These are phyloP conservation scores for Eucriotettix oculatus DNA, from an alignment of 2,888 invertebrate species.

Conservation along the genomic window DNA sequence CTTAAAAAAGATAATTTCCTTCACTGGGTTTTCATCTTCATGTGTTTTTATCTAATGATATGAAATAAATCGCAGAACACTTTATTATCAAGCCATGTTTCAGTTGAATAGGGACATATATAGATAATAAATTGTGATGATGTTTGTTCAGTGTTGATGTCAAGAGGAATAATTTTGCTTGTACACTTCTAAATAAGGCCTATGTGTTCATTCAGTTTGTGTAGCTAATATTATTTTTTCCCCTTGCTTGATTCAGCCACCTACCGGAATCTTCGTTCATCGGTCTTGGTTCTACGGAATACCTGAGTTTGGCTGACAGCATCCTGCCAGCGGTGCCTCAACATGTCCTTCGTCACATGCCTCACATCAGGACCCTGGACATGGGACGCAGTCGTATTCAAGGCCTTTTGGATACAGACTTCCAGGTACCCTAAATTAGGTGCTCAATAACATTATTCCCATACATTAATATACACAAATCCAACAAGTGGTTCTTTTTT, in stretches of 20 bases:
- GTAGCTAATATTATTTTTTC: background rate
- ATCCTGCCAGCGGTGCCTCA: conserved; percentile 52
- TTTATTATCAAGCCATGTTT: too few relatives aligned
- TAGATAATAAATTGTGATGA: too few relatives aligned
- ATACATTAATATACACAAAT: too few relatives aligned
- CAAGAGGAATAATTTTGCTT: too few relatives aligned
- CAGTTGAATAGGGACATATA: too few relatives aligned
- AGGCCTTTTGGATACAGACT: conserved; percentile 53
- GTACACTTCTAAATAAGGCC: too few relatives aligned
- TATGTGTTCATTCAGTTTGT: background rate
- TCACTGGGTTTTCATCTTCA: too few relatives aligned
- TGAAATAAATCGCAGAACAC: too few relatives aligned
- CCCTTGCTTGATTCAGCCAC: conserved; percentile 32
- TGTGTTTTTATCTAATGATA: too few relatives aligned
- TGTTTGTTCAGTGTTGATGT: too few relatives aligned
- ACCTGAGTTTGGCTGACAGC: conserved; percentile 69
- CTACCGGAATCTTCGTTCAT: conserved; percentile 57
- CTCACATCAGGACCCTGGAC: conserved; percentile 63
- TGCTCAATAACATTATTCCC: background rate
- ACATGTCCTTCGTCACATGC: conserved; percentile 56
- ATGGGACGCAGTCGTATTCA: conserved; percentile 65
- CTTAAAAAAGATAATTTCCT: too few relatives aligned
- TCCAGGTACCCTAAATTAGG: conserved; percentile 39
- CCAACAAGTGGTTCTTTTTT: too few relatives aligned
- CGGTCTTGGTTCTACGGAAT: conserved; percentile 54